A percentile compares a stretch with the other conserved stretches of the same genome.
These are phyloP conservation scores for Yponomeuta malinellus DNA, from an alignment of 2,888 invertebrate species.

Conservation along the genomic window DNA sequence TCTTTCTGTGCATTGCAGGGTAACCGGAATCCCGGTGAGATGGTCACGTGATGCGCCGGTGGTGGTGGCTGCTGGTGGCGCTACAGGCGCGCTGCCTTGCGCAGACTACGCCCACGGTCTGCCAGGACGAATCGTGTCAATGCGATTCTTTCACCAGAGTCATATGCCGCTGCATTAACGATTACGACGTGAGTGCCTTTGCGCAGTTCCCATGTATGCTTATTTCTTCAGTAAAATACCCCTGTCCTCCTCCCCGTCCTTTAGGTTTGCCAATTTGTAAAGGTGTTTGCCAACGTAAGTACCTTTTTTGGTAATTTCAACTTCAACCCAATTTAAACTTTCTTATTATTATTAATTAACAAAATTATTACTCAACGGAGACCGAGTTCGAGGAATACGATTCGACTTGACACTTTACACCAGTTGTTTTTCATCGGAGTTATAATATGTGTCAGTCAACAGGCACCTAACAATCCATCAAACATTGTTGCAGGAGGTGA, in stretches of 20 bases:
- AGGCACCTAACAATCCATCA: too few species aligned
- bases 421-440: not conserved
- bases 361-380: too few species aligned
- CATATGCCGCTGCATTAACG: conserved; percentile 73
- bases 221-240: too few species aligned
- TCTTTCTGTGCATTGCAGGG: conserved; percentile 28
- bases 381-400: too few species aligned
- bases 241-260: too few species aligned
- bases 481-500: conserved; percentile 67
- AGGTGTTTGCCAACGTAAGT: not conserved
- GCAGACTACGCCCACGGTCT: conserved; percentile 56
- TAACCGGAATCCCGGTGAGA: conserved; percentile 36
- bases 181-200: conserved; percentile 48
- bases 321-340: not conserved
- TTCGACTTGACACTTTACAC: too few species aligned
- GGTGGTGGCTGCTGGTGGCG: conserved; percentile 48
- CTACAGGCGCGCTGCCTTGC: conserved; percentile 41
- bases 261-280: not conserved
- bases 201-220: not conserved
- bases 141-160: conserved; percentile 76
- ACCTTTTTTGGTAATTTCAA: not conserved
- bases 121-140: conserved; percentile 72
- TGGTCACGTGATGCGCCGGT: conserved; percentile 70
- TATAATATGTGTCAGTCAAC: too few species aligned
- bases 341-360: too few species aligned